Evolutionary conservation across 2,113 vertebrate species (phyloP).

Genomic region (Erythrocercus mccallii): DNA sequence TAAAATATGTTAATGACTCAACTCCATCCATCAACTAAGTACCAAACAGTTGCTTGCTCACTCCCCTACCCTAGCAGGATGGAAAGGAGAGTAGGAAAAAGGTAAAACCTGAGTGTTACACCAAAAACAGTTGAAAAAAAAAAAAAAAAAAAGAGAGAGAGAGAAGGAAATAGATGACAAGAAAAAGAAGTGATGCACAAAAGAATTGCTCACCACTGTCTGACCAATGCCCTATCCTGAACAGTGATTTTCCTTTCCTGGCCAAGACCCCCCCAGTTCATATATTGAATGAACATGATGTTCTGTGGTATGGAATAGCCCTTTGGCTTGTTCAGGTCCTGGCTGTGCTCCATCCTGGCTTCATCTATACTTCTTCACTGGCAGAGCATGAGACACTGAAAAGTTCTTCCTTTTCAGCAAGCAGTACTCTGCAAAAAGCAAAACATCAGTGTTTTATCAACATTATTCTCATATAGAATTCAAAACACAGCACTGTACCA

Average conservation of each 20-base stretch:
- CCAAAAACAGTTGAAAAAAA: background rate
- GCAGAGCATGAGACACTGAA: background rate
- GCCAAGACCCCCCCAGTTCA: background rate
- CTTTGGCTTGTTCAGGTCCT: background rate
- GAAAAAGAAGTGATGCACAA: background rate
- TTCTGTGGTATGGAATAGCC: background rate
- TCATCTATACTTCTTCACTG: background rate
- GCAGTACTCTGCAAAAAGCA: background rate
- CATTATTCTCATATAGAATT: background rate
- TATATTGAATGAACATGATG: background rate
- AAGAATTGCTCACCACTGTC: background rate
- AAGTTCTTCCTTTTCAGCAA: background rate
- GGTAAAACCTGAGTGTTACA: background rate
- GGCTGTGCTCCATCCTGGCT: background rate
- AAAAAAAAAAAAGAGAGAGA: background rate
- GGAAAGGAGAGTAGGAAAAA: background rate
- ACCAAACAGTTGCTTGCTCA: rapidly evolving
- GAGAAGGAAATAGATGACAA: background rate
- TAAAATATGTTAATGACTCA: background rate
- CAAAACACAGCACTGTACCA: background rate
- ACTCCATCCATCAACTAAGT: background rate
- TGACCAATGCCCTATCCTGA: background rate
- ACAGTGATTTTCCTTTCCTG: background rate
- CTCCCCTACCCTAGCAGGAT: background rate
- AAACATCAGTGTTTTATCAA: background rate